phyloP scores from a whole-genome alignment of 2,113 vertebrate species.

The Panthera uncia region DNA sequence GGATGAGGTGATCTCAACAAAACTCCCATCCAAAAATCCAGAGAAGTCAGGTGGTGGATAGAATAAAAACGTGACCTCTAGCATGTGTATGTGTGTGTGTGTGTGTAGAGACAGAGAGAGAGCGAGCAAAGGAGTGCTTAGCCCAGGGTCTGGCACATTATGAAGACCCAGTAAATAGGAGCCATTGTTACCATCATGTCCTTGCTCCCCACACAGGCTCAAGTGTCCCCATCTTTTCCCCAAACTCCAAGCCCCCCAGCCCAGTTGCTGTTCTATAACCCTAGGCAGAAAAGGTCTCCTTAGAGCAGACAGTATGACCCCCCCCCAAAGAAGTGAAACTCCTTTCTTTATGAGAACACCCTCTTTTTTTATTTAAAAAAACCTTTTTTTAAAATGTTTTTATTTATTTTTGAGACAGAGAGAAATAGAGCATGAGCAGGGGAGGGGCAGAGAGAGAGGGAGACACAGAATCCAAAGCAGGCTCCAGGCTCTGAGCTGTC shows the following conservation, averaged over 20 bases:
- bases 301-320: not conserved
- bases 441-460: no score
- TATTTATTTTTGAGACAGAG: no score
- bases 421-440: no score
- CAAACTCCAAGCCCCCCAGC: not conserved
- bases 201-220: not conserved
- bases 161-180: not conserved
- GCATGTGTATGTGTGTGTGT: not conserved
- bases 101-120: no score
- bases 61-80: not conserved
- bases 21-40: not conserved
- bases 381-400: no score
- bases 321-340: not conserved
- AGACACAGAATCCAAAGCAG: no score
- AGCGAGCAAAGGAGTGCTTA: no score
- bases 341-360: not conserved
- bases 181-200: not conserved
- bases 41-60: not conserved
- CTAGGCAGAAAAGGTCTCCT: not conserved
- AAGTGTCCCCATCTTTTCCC: not conserved
- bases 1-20: not conserved
- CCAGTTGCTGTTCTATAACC: not conserved
- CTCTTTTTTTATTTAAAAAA: not conserved
- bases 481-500: no score
- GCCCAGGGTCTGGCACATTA: not conserved